phyloP scores from a whole-genome alignment of 2,888 invertebrate genomes.

The Drosophila atripex region DNA sequence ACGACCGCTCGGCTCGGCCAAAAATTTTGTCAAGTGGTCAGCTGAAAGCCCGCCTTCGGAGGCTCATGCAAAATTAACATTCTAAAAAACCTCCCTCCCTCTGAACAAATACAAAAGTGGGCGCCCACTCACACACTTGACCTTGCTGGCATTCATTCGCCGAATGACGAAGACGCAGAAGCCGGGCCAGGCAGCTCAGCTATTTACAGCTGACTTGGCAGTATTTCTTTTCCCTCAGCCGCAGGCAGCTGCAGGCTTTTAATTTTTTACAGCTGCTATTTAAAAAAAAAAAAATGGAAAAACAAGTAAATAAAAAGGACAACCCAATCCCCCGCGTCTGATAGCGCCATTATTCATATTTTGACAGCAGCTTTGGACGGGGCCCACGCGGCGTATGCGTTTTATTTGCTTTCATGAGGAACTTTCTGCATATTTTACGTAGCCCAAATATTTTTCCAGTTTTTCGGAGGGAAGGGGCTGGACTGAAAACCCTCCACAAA shows the following conservation, averaged over 20 bases:
- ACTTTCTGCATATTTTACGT: constrained; percentile 67
- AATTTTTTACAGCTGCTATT: constrained; percentile 68
- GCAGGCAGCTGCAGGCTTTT: constrained; percentile 60
- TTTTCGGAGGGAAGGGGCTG: not conserved
- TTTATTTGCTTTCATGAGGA: constrained; percentile 68
- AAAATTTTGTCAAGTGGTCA: constrained; percentile 68
- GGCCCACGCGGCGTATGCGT: constrained; percentile 70
- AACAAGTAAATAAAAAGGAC: constrained; percentile 13
- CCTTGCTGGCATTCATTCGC: constrained; percentile 52
- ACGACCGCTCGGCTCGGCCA: not conserved
- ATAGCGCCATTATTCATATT: constrained; percentile 68
- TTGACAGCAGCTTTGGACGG: constrained; percentile 66
- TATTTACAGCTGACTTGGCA: constrained; percentile 65
- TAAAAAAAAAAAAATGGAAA: constrained; percentile 28
- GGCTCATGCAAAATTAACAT: constrained; percentile 67
- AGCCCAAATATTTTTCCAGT: constrained; percentile 33
- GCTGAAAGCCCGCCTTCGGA: constrained; percentile 18
- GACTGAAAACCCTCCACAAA: constrained; percentile 19
- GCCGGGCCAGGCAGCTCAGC: constrained; percentile 39
- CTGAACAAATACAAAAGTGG: constrained; percentile 12
- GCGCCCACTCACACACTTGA: constrained; percentile 53
- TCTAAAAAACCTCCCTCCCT: constrained; percentile 40
- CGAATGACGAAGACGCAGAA: constrained; percentile 12
- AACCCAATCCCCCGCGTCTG: constrained; percentile 36
- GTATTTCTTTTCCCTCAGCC: constrained; percentile 42